Percentiles rank a stretch among this genome's conserved stretches.
phyloP scores from a whole-genome alignment of 1,140 invertebrate species.

The Lamellibrachia luymesi region DNA sequence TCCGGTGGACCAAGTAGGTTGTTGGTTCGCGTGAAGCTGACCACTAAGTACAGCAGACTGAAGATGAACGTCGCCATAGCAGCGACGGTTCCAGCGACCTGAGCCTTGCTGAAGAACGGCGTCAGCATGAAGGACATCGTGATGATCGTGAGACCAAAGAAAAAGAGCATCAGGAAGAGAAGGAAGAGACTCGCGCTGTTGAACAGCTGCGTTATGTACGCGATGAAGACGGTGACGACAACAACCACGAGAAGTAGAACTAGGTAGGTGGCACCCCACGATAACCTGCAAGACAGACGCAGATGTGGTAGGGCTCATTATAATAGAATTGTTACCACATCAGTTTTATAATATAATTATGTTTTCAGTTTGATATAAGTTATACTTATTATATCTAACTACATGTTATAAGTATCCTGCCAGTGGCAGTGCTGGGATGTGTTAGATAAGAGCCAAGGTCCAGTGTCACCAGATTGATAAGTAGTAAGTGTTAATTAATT shows the following conservation, averaged over 20 bases:
- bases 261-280: slow-evolving; percentile 80
- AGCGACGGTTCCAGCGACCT: slow-evolving; percentile 76
- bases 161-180: slow-evolving; percentile 74
- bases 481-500: no score
- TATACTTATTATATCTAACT: no score
- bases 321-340: no score
- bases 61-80: slow-evolving; percentile 75
- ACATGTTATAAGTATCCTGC: no score
- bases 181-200: slow-evolving; percentile 75
- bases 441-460: no score
- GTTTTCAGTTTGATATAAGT: no score
- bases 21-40: slow-evolving; percentile 41
- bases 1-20: slow-evolving; percentile 20
- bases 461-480: no score
- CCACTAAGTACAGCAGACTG: slow-evolving; percentile 69
- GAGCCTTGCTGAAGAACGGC: slow-evolving; percentile 81
- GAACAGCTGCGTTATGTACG: slow-evolving; percentile 73
- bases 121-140: slow-evolving; percentile 81
- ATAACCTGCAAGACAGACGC: slow-evolving; percentile 63
- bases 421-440: no score
- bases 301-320: no score
- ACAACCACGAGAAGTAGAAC: slow-evolving; percentile 59
- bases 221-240: slow-evolving; percentile 67
- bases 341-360: no score
- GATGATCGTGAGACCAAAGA: slow-evolving; percentile 80